Evolutionary conservation across 2,888 invertebrate genomes (phyloP).

Genomic region (Meghimatium bilineatum): DNA sequence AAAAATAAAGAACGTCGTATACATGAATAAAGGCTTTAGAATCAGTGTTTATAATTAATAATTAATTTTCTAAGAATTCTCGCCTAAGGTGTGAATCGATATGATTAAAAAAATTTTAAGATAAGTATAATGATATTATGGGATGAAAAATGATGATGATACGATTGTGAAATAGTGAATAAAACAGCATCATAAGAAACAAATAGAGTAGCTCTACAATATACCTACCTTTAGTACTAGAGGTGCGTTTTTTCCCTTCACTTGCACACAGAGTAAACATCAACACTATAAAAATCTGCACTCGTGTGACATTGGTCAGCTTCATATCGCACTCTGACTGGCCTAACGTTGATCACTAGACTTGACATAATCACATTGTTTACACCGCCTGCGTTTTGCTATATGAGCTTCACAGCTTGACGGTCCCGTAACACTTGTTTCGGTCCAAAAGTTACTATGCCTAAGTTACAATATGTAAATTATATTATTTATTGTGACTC

Average conservation of each 20-base stretch:
- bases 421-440: background rate
- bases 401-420: background rate
- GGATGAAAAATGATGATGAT: background rate
- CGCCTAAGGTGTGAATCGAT: too few species aligned
- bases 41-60: too few species aligned
- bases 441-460: background rate
- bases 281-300: slow-evolving; percentile 27
- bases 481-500: background rate
- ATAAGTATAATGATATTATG: too few species aligned
- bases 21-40: too few species aligned
- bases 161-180: background rate
- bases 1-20: too few species aligned
- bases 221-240: slow-evolving; percentile 1
- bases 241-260: slow-evolving; percentile 16
- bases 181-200: background rate
- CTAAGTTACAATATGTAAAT: background rate
- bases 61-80: too few species aligned
- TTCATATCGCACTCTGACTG: slow-evolving; percentile 35
- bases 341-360: slow-evolving; percentile 9
- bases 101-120: too few species aligned
- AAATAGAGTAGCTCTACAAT: background rate
- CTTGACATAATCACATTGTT: slow-evolving; percentile 40
- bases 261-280: slow-evolving; percentile 18
- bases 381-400: slow-evolving; percentile 14
- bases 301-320: slow-evolving; percentile 26